Conservation (phyloP, 2,797 vertebrate species). For the Peromyscus melanophrys region DNA sequence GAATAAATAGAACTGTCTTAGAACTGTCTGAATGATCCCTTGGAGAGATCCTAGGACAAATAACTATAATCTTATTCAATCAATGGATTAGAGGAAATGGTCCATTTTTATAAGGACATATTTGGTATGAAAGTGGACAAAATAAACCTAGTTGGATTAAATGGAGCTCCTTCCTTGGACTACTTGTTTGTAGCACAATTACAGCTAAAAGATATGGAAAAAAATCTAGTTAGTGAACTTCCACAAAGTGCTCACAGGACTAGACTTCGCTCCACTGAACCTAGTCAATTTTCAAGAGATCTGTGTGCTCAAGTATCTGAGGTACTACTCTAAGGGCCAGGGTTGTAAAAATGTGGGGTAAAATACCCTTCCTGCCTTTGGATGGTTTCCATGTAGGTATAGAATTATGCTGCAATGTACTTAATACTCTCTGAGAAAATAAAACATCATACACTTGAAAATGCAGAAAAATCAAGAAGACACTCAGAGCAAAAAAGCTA, state of each 20-base stretch:
- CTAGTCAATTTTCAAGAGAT: background rate
- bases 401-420: background rate
- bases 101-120: background rate
- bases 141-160: conserved; percentile 32
- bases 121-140: conserved; percentile 40
- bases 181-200: background rate
- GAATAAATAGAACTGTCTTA: conserved; percentile 21
- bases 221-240: background rate
- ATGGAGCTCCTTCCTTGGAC: conserved; percentile 33
- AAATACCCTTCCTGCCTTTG: background rate
- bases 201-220: conserved; percentile 38
- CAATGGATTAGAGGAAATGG: conserved; percentile 8
- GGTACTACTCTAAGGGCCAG: background rate
- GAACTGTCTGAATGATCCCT: conserved; percentile 16
- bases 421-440: background rate
- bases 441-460: conserved; percentile 1
- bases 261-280: conserved; percentile 32
- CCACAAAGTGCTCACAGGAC: background rate
- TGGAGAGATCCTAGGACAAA: conserved; percentile 51
- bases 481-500: background rate
- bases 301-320: background rate
- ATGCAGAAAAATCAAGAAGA: background rate
- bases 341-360: conserved; percentile 46
- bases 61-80: background rate
- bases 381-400: background rate